phyloP scores from a whole-genome alignment of 2,888 invertebrate species.

The Erannis defoliaria region DNA sequence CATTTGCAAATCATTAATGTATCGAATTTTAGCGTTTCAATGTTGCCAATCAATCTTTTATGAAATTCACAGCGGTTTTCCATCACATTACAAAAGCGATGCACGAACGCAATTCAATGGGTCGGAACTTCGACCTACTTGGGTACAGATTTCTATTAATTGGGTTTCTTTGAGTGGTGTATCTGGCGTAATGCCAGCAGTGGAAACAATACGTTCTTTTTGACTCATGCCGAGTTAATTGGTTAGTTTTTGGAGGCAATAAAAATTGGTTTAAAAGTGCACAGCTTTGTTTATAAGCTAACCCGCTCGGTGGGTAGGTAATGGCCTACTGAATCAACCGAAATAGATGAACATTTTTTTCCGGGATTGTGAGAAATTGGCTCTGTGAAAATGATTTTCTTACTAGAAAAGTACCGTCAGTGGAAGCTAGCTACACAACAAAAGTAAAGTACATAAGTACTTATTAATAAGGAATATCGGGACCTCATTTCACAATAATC shows the following conservation, averaged over 20 bases:
- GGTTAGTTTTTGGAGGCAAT: conserved; percentile 71
- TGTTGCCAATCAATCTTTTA: not conserved
- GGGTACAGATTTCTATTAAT: conserved; percentile 56
- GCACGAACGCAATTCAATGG: conserved; percentile 14
- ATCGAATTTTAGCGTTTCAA: not conserved
- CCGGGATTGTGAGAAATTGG: conserved; percentile 12
- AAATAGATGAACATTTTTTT: conserved; percentile 36
- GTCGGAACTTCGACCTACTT: conserved; percentile 8
- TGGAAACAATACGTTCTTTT: conserved; percentile 65
- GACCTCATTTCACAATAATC: too few relatives aligned
- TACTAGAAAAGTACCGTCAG: not conserved
- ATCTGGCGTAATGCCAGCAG: conserved; percentile 66
- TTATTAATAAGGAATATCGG: not conserved
- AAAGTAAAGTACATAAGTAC: not conserved
- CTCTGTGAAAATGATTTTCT: not conserved
- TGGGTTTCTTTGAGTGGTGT: conserved; percentile 48
- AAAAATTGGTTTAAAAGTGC: conserved; percentile 65
- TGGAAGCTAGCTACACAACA: not conserved
- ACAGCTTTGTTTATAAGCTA: conserved; percentile 60
- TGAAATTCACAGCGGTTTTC: conserved; percentile 12
- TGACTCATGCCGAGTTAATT: conserved; percentile 73
- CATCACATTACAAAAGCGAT: conserved; percentile 14
- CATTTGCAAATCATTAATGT: not conserved
- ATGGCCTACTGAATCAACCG: conserved; percentile 46
- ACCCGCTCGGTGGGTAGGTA: conserved; percentile 48